Evolutionary conservation across 2,888 invertebrate genomes (phyloP).

Genomic region (Tetanocera ferruginea): DNA sequence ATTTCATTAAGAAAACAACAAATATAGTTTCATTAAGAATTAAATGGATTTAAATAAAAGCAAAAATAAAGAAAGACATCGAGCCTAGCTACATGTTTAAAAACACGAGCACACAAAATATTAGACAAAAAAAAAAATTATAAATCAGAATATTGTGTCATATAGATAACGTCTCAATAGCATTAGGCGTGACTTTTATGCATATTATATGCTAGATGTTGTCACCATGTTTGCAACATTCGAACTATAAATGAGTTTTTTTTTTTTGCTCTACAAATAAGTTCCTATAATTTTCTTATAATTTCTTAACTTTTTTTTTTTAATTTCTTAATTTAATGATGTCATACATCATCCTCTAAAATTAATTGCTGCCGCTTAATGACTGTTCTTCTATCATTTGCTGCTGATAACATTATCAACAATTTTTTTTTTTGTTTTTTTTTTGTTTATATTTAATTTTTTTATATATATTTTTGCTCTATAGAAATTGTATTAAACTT

Average conservation of each 20-base stretch:
- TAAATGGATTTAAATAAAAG: not conserved
- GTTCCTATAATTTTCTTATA: not conserved
- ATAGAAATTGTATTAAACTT: conserved; percentile 1
- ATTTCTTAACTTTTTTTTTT: not conserved
- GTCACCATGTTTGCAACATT: not conserved
- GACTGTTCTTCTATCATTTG: not conserved
- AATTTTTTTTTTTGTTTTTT: not conserved
- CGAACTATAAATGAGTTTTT: not conserved
- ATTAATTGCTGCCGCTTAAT: not conserved
- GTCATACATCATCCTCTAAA: conserved; percentile 7
- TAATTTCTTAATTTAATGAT: not conserved
- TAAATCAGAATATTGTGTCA: conserved; percentile 27
- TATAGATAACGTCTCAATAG: conserved; percentile 11
- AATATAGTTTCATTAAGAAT: not conserved
- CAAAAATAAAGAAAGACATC: too few relatives aligned
- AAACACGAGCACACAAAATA: not conserved
- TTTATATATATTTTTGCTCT: not conserved
- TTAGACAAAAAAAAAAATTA: not conserved
- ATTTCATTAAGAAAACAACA: not conserved
- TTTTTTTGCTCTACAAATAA: not conserved
- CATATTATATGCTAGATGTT: not conserved
- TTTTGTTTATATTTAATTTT: not conserved
- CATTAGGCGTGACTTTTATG: not conserved
- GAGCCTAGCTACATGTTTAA: not conserved
- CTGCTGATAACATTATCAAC: conserved; percentile 26